Percentiles rank a stretch among this genome's conserved stretches.
phyloP scores from a whole-genome alignment of 2,888 invertebrate genomes.

The Lasioglossum zephyrum region DNA sequence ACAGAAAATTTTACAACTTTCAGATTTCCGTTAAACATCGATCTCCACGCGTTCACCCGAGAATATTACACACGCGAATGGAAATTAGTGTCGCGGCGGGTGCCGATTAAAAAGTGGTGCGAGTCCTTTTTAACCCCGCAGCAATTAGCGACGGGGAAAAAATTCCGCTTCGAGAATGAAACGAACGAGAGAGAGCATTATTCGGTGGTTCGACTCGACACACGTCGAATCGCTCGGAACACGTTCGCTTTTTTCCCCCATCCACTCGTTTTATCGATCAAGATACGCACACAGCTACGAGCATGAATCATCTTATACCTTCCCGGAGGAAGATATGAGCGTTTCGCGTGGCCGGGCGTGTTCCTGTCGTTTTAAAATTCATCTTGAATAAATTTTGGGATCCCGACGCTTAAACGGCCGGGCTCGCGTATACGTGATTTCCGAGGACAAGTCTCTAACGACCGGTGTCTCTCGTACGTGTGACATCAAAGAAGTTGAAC shows the following conservation, averaged over 20 bases:
- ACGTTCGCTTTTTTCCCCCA: neutral
- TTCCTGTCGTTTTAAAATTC: neutral
- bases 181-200: neutral
- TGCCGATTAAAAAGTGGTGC: neutral
- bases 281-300: conserved; percentile 11
- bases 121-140: neutral
- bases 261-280: conserved; percentile 31
- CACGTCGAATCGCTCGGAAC: conserved; percentile 1
- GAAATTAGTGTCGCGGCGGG: neutral
- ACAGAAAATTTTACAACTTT: neutral
- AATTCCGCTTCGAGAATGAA: neutral
- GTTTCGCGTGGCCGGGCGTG: neutral
- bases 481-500: neutral
- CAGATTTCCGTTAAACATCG: neutral
- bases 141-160: neutral
- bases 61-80: neutral
- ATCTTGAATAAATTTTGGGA: neutral
- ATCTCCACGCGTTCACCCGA: neutral
- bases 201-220: neutral
- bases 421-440: neutral
- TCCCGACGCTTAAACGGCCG: neutral
- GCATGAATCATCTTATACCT: conserved; percentile 15
- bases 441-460: neutral
- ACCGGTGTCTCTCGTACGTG: neutral
- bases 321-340: neutral